These are phyloP conservation scores for Hydra vulgaris DNA, from an alignment of 30 jellyfish, hydroid and myxozoan species.

Conservation along the genomic window DNA sequence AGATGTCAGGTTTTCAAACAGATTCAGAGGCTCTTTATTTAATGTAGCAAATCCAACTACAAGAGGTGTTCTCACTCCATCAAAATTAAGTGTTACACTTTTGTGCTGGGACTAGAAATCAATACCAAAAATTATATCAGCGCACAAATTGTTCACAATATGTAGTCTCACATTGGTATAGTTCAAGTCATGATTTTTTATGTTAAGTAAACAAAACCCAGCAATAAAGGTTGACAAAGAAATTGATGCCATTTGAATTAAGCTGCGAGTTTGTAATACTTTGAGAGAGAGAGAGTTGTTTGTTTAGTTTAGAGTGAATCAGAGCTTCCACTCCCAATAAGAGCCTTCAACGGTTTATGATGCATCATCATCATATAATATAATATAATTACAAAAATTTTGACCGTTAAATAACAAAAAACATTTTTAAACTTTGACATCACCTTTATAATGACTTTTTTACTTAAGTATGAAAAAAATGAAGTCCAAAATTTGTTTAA, in stretches of 20 bases:
- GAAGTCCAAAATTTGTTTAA: too few species aligned
- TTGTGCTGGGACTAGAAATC: conserved; percentile 40
- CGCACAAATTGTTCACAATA: conserved; percentile 28
- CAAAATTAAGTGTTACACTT: conserved; percentile 19
- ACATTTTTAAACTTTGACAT: too few species aligned
- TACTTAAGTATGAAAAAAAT: too few species aligned
- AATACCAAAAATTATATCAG: conserved; percentile 40
- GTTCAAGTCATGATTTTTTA: background rate
- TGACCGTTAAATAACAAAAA: too few species aligned
- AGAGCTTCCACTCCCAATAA: too few species aligned
- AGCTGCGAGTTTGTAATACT: too few species aligned
- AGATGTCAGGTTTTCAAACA: conserved; percentile 34
- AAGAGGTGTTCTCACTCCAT: conserved; percentile 11
- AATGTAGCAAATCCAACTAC: conserved; percentile 21
- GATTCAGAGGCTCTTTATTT: conserved; percentile 22
- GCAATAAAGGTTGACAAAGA: background rate
- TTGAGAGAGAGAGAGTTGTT: too few species aligned
- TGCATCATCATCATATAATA: too few species aligned
- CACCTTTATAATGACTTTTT: too few species aligned
- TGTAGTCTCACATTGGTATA: conserved; percentile 3
- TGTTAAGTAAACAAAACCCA: background rate
- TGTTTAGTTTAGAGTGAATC: too few species aligned
- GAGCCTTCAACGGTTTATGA: too few species aligned
- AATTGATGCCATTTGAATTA: conserved; percentile 2
- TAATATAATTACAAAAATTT: too few species aligned